Conservation (phyloP, 2,888 invertebrate genomes). For the Malthinus flaveolus region DNA sequence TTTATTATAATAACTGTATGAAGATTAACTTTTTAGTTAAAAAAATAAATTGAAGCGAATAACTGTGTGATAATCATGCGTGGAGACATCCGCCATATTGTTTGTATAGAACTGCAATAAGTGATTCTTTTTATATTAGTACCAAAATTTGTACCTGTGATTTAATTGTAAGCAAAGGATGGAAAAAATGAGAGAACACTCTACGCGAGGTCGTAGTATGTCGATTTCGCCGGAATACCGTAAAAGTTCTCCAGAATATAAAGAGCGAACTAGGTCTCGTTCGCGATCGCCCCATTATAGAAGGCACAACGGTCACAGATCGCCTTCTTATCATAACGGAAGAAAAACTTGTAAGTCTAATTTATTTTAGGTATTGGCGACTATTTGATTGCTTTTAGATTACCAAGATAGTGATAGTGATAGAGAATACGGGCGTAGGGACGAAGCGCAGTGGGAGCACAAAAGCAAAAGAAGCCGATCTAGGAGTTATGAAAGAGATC, state of each 20-base stretch:
- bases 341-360: conserved; percentile 40
- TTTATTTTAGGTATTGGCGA: background rate
- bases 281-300: conserved; percentile 50
- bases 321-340: conserved; percentile 19
- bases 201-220: conserved; percentile 45
- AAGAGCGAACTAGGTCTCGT: conserved; percentile 45
- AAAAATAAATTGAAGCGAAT: too few relatives aligned
- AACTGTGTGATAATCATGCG: too few relatives aligned
- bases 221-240: conserved; percentile 49
- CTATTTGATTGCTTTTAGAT: conserved; percentile 10
- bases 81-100: background rate
- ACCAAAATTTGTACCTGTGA: too few relatives aligned
- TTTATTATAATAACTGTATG: too few relatives aligned
- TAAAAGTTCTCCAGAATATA: conserved; percentile 45
- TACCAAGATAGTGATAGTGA: conserved; percentile 49
- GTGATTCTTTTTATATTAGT: too few relatives aligned
- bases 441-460: conserved; percentile 40
- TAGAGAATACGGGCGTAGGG: conserved; percentile 44
- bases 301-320: conserved; percentile 37
- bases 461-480: conserved; percentile 43
- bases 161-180: background rate
- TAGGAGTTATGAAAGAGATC: conserved; percentile 44
- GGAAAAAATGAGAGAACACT: conserved; percentile 37
- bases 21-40: too few relatives aligned
- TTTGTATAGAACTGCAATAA: background rate